Evolutionary conservation across 2,797 vertebrate species (phyloP), one percentile per base, ranked within the genome.

Genomic region (Syngnathus rostellatus): DNA sequence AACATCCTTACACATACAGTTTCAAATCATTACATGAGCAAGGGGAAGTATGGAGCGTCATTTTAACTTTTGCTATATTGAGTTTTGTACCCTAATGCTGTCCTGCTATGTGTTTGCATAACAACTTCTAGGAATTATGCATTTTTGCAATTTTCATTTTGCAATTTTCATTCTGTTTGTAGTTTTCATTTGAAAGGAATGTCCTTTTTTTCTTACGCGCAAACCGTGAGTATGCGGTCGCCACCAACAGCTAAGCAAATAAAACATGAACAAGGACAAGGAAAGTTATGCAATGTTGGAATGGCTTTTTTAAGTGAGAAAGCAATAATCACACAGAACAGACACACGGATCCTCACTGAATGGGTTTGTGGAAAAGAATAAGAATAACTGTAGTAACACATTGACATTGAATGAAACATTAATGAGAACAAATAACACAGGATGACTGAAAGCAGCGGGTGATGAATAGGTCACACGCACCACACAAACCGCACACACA

Each of bases 211-310:
- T 4, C 25, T 5, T 10, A 19, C 19, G 19, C 5, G 58, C 58
- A n/a, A 12, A 41, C 38, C 39, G 40, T 73, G 64, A 38, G 46
- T 66, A 40, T 66, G 40, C 3, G 53, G 41, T 59, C 43, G 62
- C 62, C 66, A 48, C 63, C 25, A 48, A 67, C 74, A 81, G 70
- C 78, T 81, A 63, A 78, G 39, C 71, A 82, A 84, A 81, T 67
- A 81, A 69, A 68, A 41, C 63, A 31, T 48, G n/a, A 65, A 74
- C 57, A 72, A 73, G 67, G 66, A 73, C 48, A 71, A 71, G 67
- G 67, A 21, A 31, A 73, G 63, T 72, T 74, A 37, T 62, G 71
- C 75, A 83, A 82, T 79, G 54, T 83, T 81, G 81, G 73, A 63
- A 68, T 69, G 72, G 23, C 63, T 66, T 48, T 53, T 3, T n/a